phyloP scores from a whole-genome alignment of 1,140 invertebrate species.

The Orussus abietinus region DNA sequence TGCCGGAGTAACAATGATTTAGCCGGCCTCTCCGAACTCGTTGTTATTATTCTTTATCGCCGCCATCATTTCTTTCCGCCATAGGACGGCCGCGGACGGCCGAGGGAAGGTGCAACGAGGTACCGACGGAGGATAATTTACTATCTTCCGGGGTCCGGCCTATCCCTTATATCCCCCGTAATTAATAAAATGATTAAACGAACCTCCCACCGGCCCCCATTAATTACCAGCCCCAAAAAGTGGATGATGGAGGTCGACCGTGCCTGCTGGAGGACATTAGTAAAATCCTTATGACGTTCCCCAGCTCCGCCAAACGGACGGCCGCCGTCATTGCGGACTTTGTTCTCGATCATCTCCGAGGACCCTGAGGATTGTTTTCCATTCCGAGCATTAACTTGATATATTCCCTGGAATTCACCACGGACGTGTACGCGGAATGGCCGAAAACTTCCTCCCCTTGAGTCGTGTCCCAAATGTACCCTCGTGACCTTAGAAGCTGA shows the following conservation, averaged over 20 bases:
- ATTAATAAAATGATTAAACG: conserved; percentile 33
- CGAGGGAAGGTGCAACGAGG: too few species aligned
- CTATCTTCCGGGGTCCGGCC: conserved; percentile 12
- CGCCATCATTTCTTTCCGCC: too few species aligned
- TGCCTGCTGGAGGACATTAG: not conserved
- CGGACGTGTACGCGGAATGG: too few species aligned
- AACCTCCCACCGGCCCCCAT: conserved; percentile 23
- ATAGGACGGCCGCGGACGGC: too few species aligned
- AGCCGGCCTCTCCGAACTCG: too few species aligned
- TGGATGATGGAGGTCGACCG: too few species aligned
- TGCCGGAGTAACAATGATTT: not conserved
- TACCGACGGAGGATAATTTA: conserved; percentile 20
- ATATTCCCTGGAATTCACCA: too few species aligned
- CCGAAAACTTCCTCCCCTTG: too few species aligned
- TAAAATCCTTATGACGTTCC: not conserved
- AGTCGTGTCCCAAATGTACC: too few species aligned
- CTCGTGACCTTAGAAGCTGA: too few species aligned
- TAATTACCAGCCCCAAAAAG: too few species aligned
- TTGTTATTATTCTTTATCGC: not conserved
- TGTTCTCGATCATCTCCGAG: too few species aligned
- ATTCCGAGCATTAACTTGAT: not conserved
- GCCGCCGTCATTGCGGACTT: not conserved
- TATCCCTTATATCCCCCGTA: conserved; percentile 17
- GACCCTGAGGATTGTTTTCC: not conserved
- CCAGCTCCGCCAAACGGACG: not conserved